Base-by-base conservation (phyloP, 1,140 invertebrate species). In the Aphelenchoides fujianensis region DNA sequence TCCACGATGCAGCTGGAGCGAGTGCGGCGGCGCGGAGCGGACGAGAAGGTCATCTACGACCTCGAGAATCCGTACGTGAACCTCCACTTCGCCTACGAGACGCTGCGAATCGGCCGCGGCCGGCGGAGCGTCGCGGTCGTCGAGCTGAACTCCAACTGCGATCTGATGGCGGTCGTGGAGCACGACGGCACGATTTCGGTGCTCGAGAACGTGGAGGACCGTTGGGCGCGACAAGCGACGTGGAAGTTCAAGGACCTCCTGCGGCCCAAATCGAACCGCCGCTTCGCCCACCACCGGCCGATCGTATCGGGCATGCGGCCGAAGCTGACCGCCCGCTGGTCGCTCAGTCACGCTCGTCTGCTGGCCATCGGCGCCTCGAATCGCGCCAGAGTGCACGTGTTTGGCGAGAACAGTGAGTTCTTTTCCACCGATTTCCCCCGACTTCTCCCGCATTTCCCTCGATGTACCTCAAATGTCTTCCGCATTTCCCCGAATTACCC, bases 111-210 rank as follows among this genome's bases (percentile, higher is more conserved):
- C 23, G 5, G 5, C 28, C 19, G 5, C 23, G 55, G 19, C 5
- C 7, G 5, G 5, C 7, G 12, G 19, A 27, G 34, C 12, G 55
- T 59, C 5, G 5, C 12, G 34, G 23, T 16, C 55, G 53, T 41
- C 32, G 59, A 34, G 1, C 34, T 78, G 16, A 32, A 72, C 63
- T 12, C 16, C 32, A 66, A n/a, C 36, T 35, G 63, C 16, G 23
- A 12, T 3, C 31, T 32, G 19, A 23, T 31, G 12, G 63, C 63
- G 2, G 12, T 66, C 12, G 63, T 35, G 0, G 63, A 66, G 3
- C 12, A n/a, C 1, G 27, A 36, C 31, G 63, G 63, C 23, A 37
- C 36, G 16, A 35, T 66, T 12, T 36, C 32, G 32, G 53, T 66
- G 28, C 53, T 19, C 16, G 63, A 66, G 63, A 19, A 36, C 1